Evolutionary conservation across 2,113 vertebrate species (phyloP), one percentile per base, ranked within the genome.

Genomic region (Pollachius pollachius): DNA sequence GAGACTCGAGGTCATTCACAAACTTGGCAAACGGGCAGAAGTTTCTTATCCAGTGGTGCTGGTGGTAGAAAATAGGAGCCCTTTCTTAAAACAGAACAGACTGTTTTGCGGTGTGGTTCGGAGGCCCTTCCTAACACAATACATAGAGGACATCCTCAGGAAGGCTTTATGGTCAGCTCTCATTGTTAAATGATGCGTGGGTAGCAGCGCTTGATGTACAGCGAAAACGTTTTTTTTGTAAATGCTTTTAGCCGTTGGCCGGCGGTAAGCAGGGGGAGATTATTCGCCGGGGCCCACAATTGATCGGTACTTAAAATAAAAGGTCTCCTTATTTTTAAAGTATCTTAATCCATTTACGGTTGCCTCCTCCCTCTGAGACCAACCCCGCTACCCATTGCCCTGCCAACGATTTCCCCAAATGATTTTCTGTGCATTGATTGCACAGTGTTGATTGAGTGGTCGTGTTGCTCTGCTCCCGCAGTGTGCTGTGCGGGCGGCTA

Each of bases 401-500:
- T 54, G 52, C 52, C 52, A 34, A 34, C 30, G 30, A 34, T 34
- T 34, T 34, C 4, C 30, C 30, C 30, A 54, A 54, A 54, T 54
- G 52, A 62, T 19, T 59, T 19, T 23, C 59, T 13, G 6, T 18
- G 19, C 18, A 60, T 60, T 13, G 59, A 13, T 27, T 21, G 15
- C 15, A 13, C 8, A 62, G 2, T 27, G 5, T 68, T 17, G 1
- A 54, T n/a, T 8, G 4, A 68, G 17, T 3, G 30, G 23, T 57
- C 59, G 64, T 5, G 3, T 69, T 6, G n/a, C 23, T 3, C 21
- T 15, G 21, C 21, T 58, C 15, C 54, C 64, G 21, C 79, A 98
- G 97, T 99, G 97, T 90, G 97, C 97, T 0, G 97, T 99, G 8
- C 92, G 97, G 76, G 97, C 97, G 0, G 97, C 96, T 2, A 97